Percentiles rank a stretch among this genome's conserved stretches.
Evolutionary conservation across 2,113 vertebrate genomes (phyloP).

Genomic region (Macrotus californicus): DNA sequence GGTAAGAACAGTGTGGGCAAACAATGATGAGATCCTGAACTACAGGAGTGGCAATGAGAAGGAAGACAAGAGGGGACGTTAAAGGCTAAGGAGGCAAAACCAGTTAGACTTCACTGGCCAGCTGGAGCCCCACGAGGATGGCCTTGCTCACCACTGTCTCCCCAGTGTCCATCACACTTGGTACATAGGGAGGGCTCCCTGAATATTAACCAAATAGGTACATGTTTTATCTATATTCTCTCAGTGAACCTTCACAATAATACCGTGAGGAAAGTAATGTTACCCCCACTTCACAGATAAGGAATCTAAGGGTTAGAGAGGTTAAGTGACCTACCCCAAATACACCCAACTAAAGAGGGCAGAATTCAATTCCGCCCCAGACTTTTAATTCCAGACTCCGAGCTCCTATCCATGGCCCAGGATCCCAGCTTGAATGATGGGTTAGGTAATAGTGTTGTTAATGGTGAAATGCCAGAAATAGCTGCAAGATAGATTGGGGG

Average conservation of each 20-base stretch:
- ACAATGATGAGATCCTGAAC: neutral
- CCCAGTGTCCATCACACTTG: neutral
- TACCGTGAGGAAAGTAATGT: neutral
- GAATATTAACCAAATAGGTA: neutral
- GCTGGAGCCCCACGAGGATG: neutral
- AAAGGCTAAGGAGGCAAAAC: neutral
- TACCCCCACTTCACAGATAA: too few species aligned
- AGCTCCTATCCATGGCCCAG: neutral
- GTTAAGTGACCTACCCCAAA: neutral
- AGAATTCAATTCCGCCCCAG: neutral
- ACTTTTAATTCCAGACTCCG: neutral
- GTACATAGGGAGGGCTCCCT: neutral
- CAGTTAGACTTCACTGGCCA: neutral
- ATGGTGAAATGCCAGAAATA: neutral
- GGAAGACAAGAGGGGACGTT: neutral
- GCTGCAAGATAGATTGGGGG: neutral
- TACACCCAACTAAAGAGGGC: neutral
- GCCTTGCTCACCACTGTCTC: neutral
- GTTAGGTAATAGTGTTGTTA: neutral
- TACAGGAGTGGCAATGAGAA: neutral
- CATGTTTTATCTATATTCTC: neutral
- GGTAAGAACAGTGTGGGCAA: neutral
- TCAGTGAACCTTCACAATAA: neutral
- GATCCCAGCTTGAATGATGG: neutral
- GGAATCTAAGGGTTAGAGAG: neutral